Base-by-base conservation (phyloP, 2,888 invertebrate species). In the Anticlea derivata region DNA sequence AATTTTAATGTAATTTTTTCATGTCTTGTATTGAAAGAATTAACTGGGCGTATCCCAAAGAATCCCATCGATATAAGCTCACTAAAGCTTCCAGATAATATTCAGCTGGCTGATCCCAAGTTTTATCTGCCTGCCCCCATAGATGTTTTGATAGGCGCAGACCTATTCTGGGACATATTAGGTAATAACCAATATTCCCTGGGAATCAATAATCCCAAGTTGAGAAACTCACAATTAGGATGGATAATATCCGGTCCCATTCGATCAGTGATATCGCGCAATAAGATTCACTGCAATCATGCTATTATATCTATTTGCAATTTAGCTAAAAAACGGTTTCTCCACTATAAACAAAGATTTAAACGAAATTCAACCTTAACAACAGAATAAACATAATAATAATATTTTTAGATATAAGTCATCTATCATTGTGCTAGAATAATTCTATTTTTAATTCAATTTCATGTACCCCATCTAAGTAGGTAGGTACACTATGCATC, bases 301-400 rank as follows among this genome's bases (percentile, higher is more conserved):
- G 27, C 27, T 23, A 23, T 23, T 4, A 23, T 23, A 4, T 23
- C 23, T 7, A 17, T 17, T n/a, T 33, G n/a, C 17, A 17, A 17
- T 33, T 17, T 34, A 34, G 34, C 34, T 8, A 34, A 37, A 12
- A 22, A 40, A 29, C 60, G 22, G 60, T 60, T 55, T 60, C 62
- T 5, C 58, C 68, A 5, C 0, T 30, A 12, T 39, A 60, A 65
- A 60, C 54, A 55, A 23, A 7, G 53, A 5, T 60, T 65, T 10
- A 57, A 27, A 13, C 26, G 34, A 12, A 51, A 59, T 37, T 45
- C 48, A 10, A 0, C 1, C 0, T 11, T 65, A 17, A 63, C 63
- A 24, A 0, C 1, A 1, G 39, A 61, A 40, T 63, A 65, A 11
- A 6, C 23, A 1, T 33, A 63, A 10, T 63, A 63, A 65, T 0